Evolutionary conservation across 2,113 vertebrate genomes (phyloP).

Genomic region (Beaufortia kweichowensis): DNA sequence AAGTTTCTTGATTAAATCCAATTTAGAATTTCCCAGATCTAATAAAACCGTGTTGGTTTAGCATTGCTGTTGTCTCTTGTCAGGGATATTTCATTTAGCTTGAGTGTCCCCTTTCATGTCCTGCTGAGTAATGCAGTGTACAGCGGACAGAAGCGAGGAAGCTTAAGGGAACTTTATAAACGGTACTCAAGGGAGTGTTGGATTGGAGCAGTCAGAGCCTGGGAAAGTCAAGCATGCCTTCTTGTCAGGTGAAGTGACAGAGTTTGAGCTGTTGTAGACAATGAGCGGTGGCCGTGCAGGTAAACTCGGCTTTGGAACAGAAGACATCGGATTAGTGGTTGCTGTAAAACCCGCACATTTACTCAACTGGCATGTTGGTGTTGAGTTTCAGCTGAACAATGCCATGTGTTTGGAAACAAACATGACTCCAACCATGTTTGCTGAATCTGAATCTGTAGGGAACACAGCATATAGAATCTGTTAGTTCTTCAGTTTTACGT

Average conservation of each 20-base stretch:
- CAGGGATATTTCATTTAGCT: neutral
- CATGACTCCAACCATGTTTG: slow-evolving; percentile 56
- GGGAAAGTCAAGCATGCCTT: slow-evolving; percentile 31
- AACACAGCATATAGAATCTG: neutral
- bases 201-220: slow-evolving; percentile 3
- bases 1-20: slow-evolving; percentile 4
- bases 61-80: neutral
- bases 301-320: slow-evolving; percentile 47
- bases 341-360: slow-evolving; percentile 44
- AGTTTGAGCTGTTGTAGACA: slow-evolving; percentile 16
- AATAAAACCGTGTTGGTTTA: neutral
- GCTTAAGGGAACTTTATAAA: slow-evolving; percentile 15
- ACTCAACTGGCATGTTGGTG: slow-evolving; percentile 64
- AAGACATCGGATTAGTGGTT: slow-evolving; percentile 48
- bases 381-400: slow-evolving; percentile 70
- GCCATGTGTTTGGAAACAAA: slow-evolving; percentile 81
- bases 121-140: slow-evolving; percentile 11
- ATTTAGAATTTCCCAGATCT: neutral
- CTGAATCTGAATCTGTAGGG: slow-evolving; percentile 23
- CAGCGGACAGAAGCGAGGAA: neutral
- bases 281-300: slow-evolving; percentile 31
- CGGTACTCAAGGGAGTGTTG: neutral
- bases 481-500: too few relatives aligned
- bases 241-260: slow-evolving; percentile 16
- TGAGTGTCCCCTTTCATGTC: neutral